phyloP scores from a whole-genome alignment of 53 echinoderm and acorn worm species.

The Patiria pectinifera region DNA sequence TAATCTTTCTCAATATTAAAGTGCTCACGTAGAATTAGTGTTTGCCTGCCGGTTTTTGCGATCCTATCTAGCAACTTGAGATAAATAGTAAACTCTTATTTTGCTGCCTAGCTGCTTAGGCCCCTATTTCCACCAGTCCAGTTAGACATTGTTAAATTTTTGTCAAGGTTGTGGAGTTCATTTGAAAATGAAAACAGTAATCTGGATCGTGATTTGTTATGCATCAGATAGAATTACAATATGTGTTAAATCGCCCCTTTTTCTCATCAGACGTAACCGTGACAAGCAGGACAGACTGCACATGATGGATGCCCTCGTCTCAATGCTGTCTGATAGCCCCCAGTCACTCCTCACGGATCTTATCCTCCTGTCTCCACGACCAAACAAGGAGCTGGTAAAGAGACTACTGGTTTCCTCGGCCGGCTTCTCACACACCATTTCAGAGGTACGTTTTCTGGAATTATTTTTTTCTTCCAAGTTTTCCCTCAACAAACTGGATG shows the following conservation, averaged over 20 bases:
- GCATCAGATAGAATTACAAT: background rate
- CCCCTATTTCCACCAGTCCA: too few species aligned
- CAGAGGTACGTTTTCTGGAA: background rate
- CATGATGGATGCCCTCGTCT: constrained; percentile 39
- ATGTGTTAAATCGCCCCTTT: background rate
- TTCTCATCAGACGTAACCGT: constrained; percentile 1
- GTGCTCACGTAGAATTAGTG: too few species aligned
- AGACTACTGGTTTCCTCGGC: constrained; percentile 34
- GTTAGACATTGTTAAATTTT: too few species aligned
- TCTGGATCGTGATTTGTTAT: too few species aligned
- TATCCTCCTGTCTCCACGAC: constrained; percentile 43
- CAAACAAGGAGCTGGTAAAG: constrained; percentile 56
- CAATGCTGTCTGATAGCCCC: constrained; percentile 10
- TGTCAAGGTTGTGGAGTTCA: too few species aligned
- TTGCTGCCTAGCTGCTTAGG: too few species aligned
- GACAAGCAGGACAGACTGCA: constrained; percentile 34
- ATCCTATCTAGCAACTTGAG: too few species aligned
- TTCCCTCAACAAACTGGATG: background rate
- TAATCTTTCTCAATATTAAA: too few species aligned
- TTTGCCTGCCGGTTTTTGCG: too few species aligned
- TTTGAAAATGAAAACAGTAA: too few species aligned
- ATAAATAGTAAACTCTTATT: too few species aligned
- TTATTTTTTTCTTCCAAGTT: background rate
- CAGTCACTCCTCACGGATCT: constrained; percentile 42
- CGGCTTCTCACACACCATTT: constrained; percentile 22